Percentiles rank a stretch among this genome's conserved stretches.
Evolutionary conservation across 35 echinoderm and acorn worm species (phyloP).

Genomic region (Heliocidaris erythrogramma): DNA sequence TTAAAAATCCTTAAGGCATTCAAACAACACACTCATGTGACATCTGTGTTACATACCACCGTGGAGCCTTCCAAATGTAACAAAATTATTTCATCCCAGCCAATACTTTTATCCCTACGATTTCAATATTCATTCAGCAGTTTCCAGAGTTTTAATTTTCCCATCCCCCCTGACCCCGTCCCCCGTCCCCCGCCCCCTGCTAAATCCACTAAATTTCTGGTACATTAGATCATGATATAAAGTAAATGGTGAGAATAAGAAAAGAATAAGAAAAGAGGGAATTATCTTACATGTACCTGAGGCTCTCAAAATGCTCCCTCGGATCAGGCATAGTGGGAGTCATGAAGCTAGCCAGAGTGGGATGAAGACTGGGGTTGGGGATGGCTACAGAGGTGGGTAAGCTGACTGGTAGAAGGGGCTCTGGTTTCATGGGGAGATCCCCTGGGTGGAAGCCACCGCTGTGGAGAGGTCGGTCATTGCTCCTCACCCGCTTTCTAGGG

Average conservation of each 20-base stretch:
- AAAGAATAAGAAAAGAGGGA: neutral
- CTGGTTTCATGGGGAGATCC: constrained; percentile 50
- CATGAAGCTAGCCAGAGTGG: constrained; percentile 69
- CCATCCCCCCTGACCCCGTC: too few species aligned
- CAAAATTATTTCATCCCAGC: neutral
- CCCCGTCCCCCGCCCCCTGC: neutral
- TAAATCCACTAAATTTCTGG: too few species aligned
- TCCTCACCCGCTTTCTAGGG: constrained; percentile 66
- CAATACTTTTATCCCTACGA: neutral
- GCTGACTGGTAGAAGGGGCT: constrained; percentile 60
- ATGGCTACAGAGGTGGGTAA: constrained; percentile 95
- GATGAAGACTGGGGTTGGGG: constrained; percentile 95
- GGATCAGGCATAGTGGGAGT: constrained; percentile 42
- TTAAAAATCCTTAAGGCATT: neutral
- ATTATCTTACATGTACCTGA: constrained; percentile 59
- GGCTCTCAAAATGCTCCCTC: constrained; percentile 68
- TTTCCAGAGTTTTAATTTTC: neutral
- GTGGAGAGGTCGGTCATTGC: constrained; percentile 39
- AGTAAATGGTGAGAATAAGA: neutral
- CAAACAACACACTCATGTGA: neutral
- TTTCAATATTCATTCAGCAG: neutral
- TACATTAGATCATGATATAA: constrained; percentile 23
- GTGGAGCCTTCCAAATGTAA: neutral
- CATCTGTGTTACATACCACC: neutral
- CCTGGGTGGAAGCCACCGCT: neutral